phyloP scores from a whole-genome alignment of 1,140 invertebrate genomes.

The Nylanderia fulva region DNA sequence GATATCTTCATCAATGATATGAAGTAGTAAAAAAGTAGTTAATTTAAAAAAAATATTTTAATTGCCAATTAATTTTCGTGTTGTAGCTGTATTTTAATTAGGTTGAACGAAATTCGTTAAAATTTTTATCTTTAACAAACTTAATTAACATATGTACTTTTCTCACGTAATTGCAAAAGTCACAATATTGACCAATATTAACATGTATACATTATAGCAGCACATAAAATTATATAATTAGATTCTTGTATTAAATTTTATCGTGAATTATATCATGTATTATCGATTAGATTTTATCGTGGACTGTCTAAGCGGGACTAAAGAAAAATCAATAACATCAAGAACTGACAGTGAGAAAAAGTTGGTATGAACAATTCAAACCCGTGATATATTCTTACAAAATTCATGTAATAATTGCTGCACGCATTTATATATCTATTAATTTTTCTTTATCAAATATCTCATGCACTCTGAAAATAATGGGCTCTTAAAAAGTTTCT shows the following conservation, averaged over 20 bases:
- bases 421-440: neutral
- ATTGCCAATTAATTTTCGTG: constrained; percentile 5
- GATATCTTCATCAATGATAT: neutral
- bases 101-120: neutral
- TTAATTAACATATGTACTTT: neutral
- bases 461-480: neutral
- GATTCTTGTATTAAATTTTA: too few relatives aligned
- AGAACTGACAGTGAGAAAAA: neutral
- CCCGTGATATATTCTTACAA: neutral
- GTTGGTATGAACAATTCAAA: neutral
- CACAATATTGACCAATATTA: neutral
- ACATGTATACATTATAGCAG: too few relatives aligned
- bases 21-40: neutral
- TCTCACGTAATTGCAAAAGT: neutral
- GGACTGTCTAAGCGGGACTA: too few relatives aligned
- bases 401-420: neutral
- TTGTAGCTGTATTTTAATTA: neutral
- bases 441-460: neutral
- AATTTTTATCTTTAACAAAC: neutral
- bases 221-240: too few relatives aligned
- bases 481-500: too few relatives aligned
- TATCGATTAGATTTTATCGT: too few relatives aligned
- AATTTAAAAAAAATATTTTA: neutral
- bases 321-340: neutral
- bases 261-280: too few relatives aligned